Percentiles rank a stretch among this genome's conserved stretches.
These are phyloP conservation scores for Subacronicta megacephala DNA, from an alignment of 2,888 invertebrate genomes.

Conservation along the genomic window DNA sequence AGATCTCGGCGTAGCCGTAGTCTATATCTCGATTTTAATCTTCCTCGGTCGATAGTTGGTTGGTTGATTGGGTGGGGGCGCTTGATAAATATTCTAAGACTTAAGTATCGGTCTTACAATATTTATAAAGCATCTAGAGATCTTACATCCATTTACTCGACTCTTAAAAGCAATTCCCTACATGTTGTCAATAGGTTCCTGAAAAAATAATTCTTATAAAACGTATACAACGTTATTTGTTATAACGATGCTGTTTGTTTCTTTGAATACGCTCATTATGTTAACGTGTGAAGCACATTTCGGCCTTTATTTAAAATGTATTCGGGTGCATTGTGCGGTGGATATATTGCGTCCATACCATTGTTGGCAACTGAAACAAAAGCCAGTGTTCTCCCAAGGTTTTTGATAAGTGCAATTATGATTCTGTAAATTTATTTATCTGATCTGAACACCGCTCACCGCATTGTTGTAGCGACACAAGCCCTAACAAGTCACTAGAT, in stretches of 20 bases:
- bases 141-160: neutral
- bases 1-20: too few species aligned
- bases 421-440: conserved; percentile 69
- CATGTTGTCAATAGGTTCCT: too few species aligned
- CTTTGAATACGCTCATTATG: conserved; percentile 56
- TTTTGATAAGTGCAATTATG: conserved; percentile 70
- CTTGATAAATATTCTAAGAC: neutral
- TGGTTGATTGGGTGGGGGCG: neutral
- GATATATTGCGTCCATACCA: conserved; percentile 61
- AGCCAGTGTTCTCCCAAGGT: conserved; percentile 70
- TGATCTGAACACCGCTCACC: conserved; percentile 58
- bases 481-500: conserved; percentile 22
- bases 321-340: conserved; percentile 62
- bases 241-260: conserved; percentile 46
- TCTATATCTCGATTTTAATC: neutral
- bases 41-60: neutral
- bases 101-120: neutral
- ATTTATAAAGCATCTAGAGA: too few species aligned
- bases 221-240: conserved; percentile 33
- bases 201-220: conserved; percentile 18
- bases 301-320: conserved; percentile 65
- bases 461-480: conserved; percentile 47
- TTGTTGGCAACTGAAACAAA: conserved; percentile 72
- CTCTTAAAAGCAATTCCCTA: neutral
- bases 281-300: conserved; percentile 66